phyloP scores from a whole-genome alignment of 2,888 invertebrate species.

The Clepsis dumicolana region DNA sequence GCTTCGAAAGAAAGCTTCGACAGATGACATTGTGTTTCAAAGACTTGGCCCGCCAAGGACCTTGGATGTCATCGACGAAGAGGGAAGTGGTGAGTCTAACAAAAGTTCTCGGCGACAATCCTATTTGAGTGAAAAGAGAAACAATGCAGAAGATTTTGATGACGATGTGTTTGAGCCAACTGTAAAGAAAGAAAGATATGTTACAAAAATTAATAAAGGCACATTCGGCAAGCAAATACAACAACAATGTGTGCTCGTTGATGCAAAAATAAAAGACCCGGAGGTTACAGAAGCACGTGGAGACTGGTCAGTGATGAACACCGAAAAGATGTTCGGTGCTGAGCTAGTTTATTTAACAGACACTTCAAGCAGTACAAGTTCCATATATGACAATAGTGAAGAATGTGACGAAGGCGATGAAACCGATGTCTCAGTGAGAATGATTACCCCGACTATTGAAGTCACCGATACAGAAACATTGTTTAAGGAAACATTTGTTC shows the following conservation, averaged over 20 bases:
- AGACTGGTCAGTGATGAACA: conserved; percentile 81
- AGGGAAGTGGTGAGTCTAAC: conserved; percentile 89
- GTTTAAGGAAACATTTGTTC: conserved; percentile 66
- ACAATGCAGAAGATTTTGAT: conserved; percentile 79
- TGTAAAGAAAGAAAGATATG: conserved; percentile 58
- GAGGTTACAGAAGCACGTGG: conserved; percentile 86
- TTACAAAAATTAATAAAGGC: conserved; percentile 60
- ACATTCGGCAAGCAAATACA: conserved; percentile 70
- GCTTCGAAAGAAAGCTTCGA: conserved; percentile 72
- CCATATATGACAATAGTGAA: conserved; percentile 84
- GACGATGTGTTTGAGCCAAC: conserved; percentile 81
- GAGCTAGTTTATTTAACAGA: conserved; percentile 90
- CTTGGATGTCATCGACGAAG: conserved; percentile 92
- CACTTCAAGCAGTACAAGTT: conserved; percentile 88
- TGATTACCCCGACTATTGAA: conserved; percentile 83
- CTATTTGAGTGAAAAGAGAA: conserved; percentile 79
- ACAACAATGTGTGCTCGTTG: conserved; percentile 86
- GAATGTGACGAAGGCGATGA: conserved; percentile 76
- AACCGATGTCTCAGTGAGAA: conserved; percentile 78
- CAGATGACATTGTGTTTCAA: conserved; percentile 68
- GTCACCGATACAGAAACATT: conserved; percentile 78
- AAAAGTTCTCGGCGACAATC: conserved; percentile 85
- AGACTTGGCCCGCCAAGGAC: conserved; percentile 88
- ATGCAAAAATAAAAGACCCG: conserved; percentile 86
- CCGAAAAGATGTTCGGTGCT: conserved; percentile 85